phyloP scores from a whole-genome alignment of 2,797 vertebrate genomes.

The Gambusia yucatana region DNA sequence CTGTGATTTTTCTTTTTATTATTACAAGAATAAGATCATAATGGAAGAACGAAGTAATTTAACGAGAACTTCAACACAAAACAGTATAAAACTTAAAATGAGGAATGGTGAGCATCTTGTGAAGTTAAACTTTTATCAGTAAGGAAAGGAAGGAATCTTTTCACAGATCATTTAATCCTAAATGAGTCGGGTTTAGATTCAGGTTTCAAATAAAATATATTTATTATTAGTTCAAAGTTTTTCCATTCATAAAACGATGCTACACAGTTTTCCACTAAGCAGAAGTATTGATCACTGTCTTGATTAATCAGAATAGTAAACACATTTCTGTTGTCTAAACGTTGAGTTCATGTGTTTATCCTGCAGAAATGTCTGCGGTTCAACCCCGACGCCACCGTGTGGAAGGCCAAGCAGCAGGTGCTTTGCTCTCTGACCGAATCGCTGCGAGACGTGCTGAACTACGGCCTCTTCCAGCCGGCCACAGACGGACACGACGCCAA shows the following conservation, averaged over 20 bases:
- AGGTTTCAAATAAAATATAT: neutral
- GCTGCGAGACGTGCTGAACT: slow-evolving; percentile 92
- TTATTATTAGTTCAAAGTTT: neutral
- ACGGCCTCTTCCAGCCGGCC: slow-evolving; percentile 94
- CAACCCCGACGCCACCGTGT: slow-evolving; percentile 92
- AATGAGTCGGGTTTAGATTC: slow-evolving; percentile 8
- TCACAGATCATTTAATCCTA: slow-evolving; percentile 21
- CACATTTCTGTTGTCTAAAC: neutral
- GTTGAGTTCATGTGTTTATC: neutral
- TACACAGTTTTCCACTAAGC: neutral
- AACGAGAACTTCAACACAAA: neutral
- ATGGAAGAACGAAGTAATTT: neutral
- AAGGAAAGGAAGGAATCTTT: too few relatives aligned
- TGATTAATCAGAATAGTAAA: neutral
- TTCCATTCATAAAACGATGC: neutral
- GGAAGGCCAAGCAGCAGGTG: slow-evolving; percentile 96
- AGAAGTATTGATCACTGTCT: neutral
- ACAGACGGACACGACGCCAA: slow-evolving; percentile 93
- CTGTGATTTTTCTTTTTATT: too few relatives aligned
- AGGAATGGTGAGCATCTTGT: too few relatives aligned
- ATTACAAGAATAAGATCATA: too few relatives aligned
- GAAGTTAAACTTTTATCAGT: too few relatives aligned
- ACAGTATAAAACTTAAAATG: too few relatives aligned
- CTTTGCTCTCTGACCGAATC: slow-evolving; percentile 93
- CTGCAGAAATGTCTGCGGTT: slow-evolving; percentile 93